phyloP scores from a whole-genome alignment of 2,888 invertebrate species.

The Pinctada fucata region DNA sequence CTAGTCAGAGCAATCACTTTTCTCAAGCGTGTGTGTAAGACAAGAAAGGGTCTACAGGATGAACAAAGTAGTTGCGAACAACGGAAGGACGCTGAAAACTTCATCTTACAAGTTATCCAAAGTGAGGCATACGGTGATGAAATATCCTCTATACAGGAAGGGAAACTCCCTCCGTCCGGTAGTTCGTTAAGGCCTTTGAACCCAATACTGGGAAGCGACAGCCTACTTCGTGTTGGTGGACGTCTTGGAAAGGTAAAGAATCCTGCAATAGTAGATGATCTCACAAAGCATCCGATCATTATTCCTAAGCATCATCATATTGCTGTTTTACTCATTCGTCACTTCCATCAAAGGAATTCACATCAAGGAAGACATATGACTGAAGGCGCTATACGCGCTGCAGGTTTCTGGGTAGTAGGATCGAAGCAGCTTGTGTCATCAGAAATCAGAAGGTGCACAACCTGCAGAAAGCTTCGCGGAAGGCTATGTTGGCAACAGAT shows the following conservation, averaged over 20 bases:
- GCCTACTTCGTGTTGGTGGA: slow-evolving; percentile 25
- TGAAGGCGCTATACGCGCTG: slow-evolving; percentile 24
- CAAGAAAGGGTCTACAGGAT: not conserved
- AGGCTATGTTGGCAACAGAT: slow-evolving; percentile 8
- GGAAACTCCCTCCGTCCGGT: not conserved
- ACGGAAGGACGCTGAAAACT: not conserved
- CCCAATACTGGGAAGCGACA: slow-evolving; percentile 13
- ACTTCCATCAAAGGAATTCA: slow-evolving; percentile 20
- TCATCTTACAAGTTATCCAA: not conserved
- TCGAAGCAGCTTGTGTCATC: slow-evolving; percentile 7
- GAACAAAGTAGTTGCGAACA: not conserved
- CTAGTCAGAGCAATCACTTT: not conserved
- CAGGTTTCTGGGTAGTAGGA: slow-evolving; percentile 23
- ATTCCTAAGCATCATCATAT: slow-evolving; percentile 22
- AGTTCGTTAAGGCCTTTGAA: slow-evolving; percentile 4
- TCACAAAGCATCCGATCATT: slow-evolving; percentile 17
- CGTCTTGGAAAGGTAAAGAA: slow-evolving; percentile 3
- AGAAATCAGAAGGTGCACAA: slow-evolving; percentile 6
- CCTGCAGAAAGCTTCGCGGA: slow-evolving; percentile 19
- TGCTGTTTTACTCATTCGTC: slow-evolving; percentile 18
- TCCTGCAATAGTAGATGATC: not conserved
- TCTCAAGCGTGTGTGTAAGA: slow-evolving; percentile 8
- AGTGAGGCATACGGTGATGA: not conserved
- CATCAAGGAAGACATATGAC: slow-evolving; percentile 36
- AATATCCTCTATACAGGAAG: not conserved